Evolutionary conservation across 1,140 invertebrate genomes (phyloP).

Genomic region (Nixonia krombeini): DNA sequence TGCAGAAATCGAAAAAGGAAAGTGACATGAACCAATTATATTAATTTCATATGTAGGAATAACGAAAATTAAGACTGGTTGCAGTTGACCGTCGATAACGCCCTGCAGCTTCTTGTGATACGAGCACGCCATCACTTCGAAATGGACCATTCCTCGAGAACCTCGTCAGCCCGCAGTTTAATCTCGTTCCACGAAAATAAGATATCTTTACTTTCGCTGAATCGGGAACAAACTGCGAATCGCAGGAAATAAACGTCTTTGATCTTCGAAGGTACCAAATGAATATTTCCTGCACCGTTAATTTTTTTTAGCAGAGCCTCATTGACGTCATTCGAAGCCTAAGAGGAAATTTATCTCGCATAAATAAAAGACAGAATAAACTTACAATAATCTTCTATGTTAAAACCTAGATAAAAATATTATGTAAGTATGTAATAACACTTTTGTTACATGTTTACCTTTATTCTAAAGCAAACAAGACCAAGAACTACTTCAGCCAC

Average conservation of each 20-base stretch:
- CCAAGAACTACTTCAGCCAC: slow-evolving; percentile 90
- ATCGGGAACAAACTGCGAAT: slow-evolving; percentile 91
- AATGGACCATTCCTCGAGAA: slow-evolving; percentile 71
- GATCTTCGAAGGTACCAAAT: slow-evolving; percentile 94
- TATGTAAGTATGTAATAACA: too few species aligned
- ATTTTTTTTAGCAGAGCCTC: slow-evolving; percentile 88
- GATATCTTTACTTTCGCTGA: slow-evolving; percentile 87
- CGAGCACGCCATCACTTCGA: slow-evolving; percentile 70
- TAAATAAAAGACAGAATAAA: too few species aligned
- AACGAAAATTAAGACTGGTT: slow-evolving; percentile 66
- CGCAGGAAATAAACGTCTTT: slow-evolving; percentile 88
- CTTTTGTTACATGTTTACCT: slow-evolving; percentile 72
- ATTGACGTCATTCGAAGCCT: slow-evolving; percentile 87
- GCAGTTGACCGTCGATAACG: slow-evolving; percentile 61
- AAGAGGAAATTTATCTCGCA: slow-evolving; percentile 41
- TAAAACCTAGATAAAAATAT: too few species aligned
- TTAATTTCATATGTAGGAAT: too few species aligned
- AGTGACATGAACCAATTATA: too few species aligned
- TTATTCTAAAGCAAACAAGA: slow-evolving; percentile 94
- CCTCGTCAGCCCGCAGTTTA: slow-evolving; percentile 78
- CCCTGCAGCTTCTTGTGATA: slow-evolving; percentile 61
- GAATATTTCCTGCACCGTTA: slow-evolving; percentile 93
- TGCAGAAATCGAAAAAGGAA: background rate
- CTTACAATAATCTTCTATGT: too few species aligned
- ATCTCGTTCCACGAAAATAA: slow-evolving; percentile 90